A percentile compares a stretch with the other conserved stretches of the same genome.
phyloP scores from a whole-genome alignment of 2,113 vertebrate genomes.

The Aldabrachelys gigantea region DNA sequence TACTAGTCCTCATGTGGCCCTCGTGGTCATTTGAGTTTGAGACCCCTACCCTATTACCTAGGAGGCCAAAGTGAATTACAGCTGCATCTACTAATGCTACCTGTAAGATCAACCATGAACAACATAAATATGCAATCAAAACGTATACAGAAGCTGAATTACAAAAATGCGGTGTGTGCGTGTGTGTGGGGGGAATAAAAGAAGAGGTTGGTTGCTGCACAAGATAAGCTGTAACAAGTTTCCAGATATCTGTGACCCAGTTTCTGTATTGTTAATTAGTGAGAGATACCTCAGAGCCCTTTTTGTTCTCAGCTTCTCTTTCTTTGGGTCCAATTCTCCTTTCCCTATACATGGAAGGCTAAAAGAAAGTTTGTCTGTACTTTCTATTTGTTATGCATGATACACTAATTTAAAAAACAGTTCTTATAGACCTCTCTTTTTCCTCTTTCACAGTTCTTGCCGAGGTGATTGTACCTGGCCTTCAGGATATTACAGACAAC shows the following conservation, averaged over 20 bases:
- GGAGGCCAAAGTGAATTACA: not conserved
- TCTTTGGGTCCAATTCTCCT: not conserved
- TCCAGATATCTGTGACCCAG: not conserved
- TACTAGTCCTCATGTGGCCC: no score
- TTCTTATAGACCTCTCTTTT: not conserved
- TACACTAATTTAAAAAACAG: accelerated
- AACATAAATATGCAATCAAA: not conserved
- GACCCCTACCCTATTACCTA: not conserved
- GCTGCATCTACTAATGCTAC: not conserved
- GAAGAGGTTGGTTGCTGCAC: accelerated
- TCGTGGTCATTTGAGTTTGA: no score
- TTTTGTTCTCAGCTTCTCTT: not conserved
- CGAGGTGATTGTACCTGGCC: not conserved
- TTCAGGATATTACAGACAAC: not conserved
- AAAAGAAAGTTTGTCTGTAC: not conserved
- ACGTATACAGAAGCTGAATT: no score
- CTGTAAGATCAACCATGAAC: not conserved
- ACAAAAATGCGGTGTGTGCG: no score
- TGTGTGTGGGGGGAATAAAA: no score
- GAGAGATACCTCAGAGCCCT: not conserved
- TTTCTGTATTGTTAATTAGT: not conserved
- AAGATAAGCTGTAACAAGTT: accelerated
- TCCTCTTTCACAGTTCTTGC: not conserved
- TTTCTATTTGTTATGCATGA: accelerated
- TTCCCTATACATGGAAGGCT: accelerated